Evolutionary conservation across 2,888 invertebrate species (phyloP), one percentile per base, ranked within the genome.

Genomic region (Lycaena phlaeas): DNA sequence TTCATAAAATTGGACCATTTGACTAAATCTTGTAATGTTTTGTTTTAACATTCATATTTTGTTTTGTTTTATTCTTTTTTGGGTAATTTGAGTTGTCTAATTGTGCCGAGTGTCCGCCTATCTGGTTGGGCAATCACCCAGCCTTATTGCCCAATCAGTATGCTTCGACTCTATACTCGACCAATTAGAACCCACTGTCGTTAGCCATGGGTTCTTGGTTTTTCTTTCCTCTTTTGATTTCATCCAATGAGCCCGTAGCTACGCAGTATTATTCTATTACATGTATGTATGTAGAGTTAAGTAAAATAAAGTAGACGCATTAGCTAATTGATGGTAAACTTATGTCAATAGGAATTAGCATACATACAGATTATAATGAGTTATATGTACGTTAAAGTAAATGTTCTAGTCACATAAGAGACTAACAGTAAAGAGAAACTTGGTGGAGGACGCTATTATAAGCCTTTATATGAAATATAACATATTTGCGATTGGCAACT

Each of bases 131-230:
- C 87, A 88, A 87, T 85, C 77, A 82, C 89, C 90, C 90, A 89
- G 90, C 89, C 90, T 90, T 88, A 88, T 88, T 86, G 87, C 82
- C 87, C 87, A 89, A 89, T 88, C 87, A 85, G 87, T 74, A 77
- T 64, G 84, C 79, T 62, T 56, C 43, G 81, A 81, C 81, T 51
- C 51, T 47, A 57, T 62, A 63, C 78, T 69, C 70, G 68, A 58
- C 61, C 65, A 61, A 73, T 69, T 74, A 65, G 79, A 72, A 59
- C 55, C 65, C 54, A 54, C 72, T 72, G 71, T 68, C 64, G 56
- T 62, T 51, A 66, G 66, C 65, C 67, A 62, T 61, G 63, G 57
- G 68, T 59, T 64, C 68, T 53, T 60, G 59, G 58, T 46, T 40
- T 64, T 68, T 37, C 38, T 45, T 64, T 62, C 40, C 46, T 47